Conservation (phyloP, 2,113 vertebrate species). For the Acrocephalus arundinaceus region DNA sequence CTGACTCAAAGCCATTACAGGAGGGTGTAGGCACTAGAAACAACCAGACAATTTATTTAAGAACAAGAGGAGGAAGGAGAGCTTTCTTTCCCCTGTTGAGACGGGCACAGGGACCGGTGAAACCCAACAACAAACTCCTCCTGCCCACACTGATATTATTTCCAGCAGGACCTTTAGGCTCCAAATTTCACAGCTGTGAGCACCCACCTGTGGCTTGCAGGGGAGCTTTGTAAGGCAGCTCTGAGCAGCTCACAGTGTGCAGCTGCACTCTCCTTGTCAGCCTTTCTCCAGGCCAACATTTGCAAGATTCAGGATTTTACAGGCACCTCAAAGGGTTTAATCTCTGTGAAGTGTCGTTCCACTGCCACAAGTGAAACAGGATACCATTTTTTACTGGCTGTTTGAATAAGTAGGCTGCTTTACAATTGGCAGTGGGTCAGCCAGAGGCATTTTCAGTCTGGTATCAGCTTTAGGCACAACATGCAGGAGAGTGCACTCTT, state of each 20-base stretch:
- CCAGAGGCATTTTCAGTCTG: background rate
- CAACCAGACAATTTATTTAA: conserved; percentile 45
- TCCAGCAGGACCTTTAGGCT: background rate
- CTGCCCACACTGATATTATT: background rate
- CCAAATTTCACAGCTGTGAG: background rate
- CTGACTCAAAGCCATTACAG: conserved; percentile 82
- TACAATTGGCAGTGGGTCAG: background rate
- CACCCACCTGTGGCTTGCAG: background rate
- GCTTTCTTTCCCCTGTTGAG: background rate
- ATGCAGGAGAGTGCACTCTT: background rate
- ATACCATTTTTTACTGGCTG: background rate
- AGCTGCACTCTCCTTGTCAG: background rate
- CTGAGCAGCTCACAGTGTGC: background rate
- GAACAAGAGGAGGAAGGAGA: background rate
- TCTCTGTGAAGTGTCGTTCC: background rate
- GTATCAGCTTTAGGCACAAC: background rate
- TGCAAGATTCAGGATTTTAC: background rate
- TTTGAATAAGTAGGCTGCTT: background rate
- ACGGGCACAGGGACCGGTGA: background rate
- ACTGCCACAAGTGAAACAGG: background rate
- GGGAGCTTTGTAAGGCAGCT: background rate
- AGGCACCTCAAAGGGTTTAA: background rate
- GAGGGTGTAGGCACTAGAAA: conserved; percentile 84
- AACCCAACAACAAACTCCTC: background rate
- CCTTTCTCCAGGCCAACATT: background rate